Base-by-base conservation (phyloP, 2,113 vertebrate genomes). In the Quiscalus mexicanus region DNA sequence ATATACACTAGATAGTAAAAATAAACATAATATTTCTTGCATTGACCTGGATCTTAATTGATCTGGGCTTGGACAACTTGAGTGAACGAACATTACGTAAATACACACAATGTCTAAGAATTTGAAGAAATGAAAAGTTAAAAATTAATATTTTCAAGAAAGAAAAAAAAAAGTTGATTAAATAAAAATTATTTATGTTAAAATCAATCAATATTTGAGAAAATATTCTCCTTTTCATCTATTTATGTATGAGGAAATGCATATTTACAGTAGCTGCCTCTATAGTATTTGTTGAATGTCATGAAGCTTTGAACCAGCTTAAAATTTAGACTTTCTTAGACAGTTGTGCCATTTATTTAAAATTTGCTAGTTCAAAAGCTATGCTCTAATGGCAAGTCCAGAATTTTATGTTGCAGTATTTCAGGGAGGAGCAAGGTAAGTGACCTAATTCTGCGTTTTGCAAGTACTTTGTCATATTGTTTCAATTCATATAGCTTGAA, bases 211-310 rank as follows among this genome's bases (percentile, higher is more conserved):
- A 68, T 96, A 96, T 76, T 84, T 94, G 80, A 92, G 60, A 82
- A 94, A 94, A 94, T 58, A 24, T 25, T 79, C 39, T 88, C 35
- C 86, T 96, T 97, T 97, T 97, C 92, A 97, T 96, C 90, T 96
- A 97, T 97, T 96, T 97, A 96, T 97, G 88, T 90, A 95, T 97
- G 96, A 97, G 73, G 77, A 90, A 96, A 94, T 90, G 87, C 85
- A 92, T 95, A 92, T 96, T 96, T 96, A 95, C 90, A 87, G 80
- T 93, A 58, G 69, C 69, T 96, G 88, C 92, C 62, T 94, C 90
- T 68, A 53, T 56, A 89, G 80, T 79, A 79, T 90, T 95, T 93
- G 47, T 84, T 95, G 83, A 95, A 87, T 93, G 93, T 79, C 93
- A 95, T 3, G 10, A 94, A 87, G 92, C 95, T 97, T 96, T 96